Conservation (phyloP, 2,888 invertebrate species). For the Lysandra coridon region DNA sequence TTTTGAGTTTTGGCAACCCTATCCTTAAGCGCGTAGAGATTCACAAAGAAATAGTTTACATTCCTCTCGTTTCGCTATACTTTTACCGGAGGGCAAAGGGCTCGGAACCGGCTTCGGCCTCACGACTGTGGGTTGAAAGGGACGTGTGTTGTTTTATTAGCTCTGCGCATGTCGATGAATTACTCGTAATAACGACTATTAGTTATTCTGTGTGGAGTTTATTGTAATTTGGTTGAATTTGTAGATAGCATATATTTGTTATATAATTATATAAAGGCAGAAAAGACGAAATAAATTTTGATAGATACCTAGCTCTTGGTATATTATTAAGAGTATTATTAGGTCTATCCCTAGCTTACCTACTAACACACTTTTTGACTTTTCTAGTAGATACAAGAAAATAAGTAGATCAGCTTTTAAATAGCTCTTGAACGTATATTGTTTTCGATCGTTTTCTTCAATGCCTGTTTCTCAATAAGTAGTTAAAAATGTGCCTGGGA, state of each 20-base stretch:
- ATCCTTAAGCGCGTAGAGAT: background rate
- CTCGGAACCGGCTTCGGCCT: slow-evolving; percentile 23
- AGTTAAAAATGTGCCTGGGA: background rate
- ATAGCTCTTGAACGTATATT: too few relatives aligned
- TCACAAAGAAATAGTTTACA: slow-evolving; percentile 23
- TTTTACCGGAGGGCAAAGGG: slow-evolving; percentile 30
- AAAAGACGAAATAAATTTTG: background rate
- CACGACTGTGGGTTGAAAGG: slow-evolving; percentile 7
- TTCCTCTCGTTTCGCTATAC: slow-evolving; percentile 31
- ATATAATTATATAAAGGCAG: background rate
- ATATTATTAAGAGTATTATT: too few relatives aligned
- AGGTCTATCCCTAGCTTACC: too few relatives aligned
- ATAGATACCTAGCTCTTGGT: too few relatives aligned
- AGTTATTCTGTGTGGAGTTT: background rate
- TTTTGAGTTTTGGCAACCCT: background rate
- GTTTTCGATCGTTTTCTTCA: background rate
- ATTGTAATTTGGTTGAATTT: background rate
- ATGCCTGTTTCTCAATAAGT: background rate
- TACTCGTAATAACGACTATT: background rate
- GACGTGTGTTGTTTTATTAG: slow-evolving; percentile 6
- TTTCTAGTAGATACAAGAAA: too few relatives aligned
- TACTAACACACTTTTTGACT: too few relatives aligned
- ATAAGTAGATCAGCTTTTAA: too few relatives aligned
- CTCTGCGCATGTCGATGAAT: background rate
- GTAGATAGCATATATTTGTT: background rate